Conservation (phyloP, 1,140 invertebrate genomes). For the Leptopilina boulardi region DNA sequence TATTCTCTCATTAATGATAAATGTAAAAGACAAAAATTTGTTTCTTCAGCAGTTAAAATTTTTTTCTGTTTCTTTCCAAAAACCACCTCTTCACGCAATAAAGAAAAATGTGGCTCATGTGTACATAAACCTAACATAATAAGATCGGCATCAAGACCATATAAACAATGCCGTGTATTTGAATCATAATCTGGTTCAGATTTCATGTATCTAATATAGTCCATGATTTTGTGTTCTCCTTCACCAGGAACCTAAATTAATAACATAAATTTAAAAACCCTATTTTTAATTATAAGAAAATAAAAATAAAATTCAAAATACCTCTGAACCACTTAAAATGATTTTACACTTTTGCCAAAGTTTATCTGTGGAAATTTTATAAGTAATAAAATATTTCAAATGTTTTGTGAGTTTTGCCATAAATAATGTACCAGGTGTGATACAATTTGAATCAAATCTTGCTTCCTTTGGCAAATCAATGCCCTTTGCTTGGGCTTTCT, state of each 20-base stretch:
- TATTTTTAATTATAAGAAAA: conserved; percentile 1
- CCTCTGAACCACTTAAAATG: conserved; percentile 90
- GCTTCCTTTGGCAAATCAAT: conserved; percentile 84
- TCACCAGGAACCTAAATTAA: conserved; percentile 91
- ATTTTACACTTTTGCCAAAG: conserved; percentile 89
- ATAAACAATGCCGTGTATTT: conserved; percentile 95
- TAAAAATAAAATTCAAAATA: no score
- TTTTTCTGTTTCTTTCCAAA: conserved; percentile 82
- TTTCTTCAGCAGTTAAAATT: conserved; percentile 87
- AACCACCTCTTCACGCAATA: conserved; percentile 93
- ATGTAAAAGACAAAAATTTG: conserved; percentile 94
- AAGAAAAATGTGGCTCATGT: conserved; percentile 95
- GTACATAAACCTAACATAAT: conserved; percentile 96
- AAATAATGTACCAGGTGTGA: conserved; percentile 95
- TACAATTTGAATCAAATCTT: conserved; percentile 97
- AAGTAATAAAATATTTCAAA: conserved; percentile 90
- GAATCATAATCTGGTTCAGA: conserved; percentile 89
- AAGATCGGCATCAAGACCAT: conserved; percentile 97
- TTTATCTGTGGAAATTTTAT: conserved; percentile 90
- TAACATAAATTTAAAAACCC: conserved; percentile 33
- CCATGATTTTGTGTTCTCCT: conserved; percentile 99
- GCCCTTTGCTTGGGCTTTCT: conserved; percentile 85
- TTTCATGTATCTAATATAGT: conserved; percentile 93
- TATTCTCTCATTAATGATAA: conserved; percentile 95
- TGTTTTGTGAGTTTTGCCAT: conserved; percentile 92